Evolutionary conservation across 2,113 vertebrate species (phyloP).

Genomic region (Aegithalos caudatus): DNA sequence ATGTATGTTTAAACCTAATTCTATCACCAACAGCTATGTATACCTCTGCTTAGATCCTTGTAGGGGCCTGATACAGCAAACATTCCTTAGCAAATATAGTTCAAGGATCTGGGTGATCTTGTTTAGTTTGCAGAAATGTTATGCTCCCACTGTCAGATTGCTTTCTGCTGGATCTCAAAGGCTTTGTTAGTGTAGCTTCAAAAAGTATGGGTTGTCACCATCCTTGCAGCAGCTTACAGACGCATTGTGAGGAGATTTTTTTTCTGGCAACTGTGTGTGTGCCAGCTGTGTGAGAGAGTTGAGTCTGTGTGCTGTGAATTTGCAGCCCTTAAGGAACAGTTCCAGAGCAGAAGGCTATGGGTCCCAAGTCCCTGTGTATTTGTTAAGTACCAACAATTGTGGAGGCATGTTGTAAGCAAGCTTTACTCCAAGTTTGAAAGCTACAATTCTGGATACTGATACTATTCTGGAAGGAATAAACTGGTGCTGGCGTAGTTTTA

Average conservation of each 20-base stretch:
- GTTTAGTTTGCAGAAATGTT: neutral
- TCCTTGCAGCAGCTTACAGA: neutral
- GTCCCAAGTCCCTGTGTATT: neutral
- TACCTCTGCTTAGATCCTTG: neutral
- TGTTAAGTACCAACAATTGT: neutral
- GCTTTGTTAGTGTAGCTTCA: neutral
- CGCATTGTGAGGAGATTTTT: neutral
- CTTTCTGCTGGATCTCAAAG: neutral
- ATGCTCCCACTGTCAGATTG: accelerated
- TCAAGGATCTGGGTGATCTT: neutral
- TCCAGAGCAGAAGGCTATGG: neutral
- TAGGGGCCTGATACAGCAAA: neutral
- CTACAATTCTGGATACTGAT: neutral
- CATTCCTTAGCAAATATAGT: neutral
- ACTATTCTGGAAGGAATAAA: neutral
- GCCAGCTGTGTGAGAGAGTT: neutral
- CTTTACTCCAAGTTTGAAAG: neutral
- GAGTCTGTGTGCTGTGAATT: neutral
- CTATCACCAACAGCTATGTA: neutral
- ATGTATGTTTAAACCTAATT: neutral
- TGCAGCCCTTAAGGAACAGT: neutral
- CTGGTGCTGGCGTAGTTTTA: neutral
- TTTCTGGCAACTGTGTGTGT: neutral
- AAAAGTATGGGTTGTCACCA: neutral
- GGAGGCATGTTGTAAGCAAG: neutral